These are phyloP conservation scores for Xiphias gladius DNA, from an alignment of 2,113 vertebrate species.

Conservation along the genomic window DNA sequence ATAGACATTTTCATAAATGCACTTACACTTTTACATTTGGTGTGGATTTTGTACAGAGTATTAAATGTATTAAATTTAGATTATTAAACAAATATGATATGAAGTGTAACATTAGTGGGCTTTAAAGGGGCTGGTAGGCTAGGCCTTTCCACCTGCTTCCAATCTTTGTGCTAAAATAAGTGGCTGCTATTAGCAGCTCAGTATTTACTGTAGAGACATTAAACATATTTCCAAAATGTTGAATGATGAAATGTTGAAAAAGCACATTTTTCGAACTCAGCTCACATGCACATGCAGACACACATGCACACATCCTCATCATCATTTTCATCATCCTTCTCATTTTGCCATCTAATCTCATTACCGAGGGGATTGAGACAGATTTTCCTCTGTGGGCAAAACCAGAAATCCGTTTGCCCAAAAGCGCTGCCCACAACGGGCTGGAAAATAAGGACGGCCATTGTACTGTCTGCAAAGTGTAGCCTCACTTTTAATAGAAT, in stretches of 20 bases:
- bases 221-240: neutral
- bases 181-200: neutral
- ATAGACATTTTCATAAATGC: neutral
- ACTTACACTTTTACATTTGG: too few relatives aligned
- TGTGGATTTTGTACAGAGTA: neutral
- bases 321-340: slow-evolving; percentile 9
- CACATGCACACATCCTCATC: slow-evolving; percentile 15
- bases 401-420: slow-evolving; percentile 38
- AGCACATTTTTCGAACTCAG: neutral
- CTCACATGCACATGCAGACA: neutral
- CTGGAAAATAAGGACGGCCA: slow-evolving; percentile 58
- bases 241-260: neutral
- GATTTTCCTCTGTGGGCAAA: slow-evolving; percentile 55
- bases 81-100: neutral
- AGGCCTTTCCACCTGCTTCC: neutral
- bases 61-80: neutral
- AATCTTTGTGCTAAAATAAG: neutral
- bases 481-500: slow-evolving; percentile 33
- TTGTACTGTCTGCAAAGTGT: slow-evolving; percentile 39
- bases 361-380: slow-evolving; percentile 37
- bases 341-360: slow-evolving; percentile 61
- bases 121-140: too few relatives aligned
- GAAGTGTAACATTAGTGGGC: neutral
- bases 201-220: neutral
- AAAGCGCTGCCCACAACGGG: slow-evolving; percentile 29